Evolutionary conservation across 2,888 invertebrate species (phyloP).

Genomic region (Drosophila cognata): DNA sequence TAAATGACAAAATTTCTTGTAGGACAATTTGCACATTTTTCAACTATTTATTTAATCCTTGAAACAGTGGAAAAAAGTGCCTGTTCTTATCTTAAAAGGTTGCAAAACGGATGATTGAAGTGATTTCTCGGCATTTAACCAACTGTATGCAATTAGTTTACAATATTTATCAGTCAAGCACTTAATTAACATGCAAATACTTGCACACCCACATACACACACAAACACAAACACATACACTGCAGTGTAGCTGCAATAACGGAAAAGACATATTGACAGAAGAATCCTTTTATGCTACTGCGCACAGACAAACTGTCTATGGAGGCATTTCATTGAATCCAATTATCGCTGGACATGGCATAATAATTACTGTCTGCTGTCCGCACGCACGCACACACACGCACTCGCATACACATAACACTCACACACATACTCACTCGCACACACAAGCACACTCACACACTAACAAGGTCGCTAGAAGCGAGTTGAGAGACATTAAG

Average conservation of each 20-base stretch:
- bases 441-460: slow-evolving; percentile 34
- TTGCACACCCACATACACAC: neutral
- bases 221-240: neutral
- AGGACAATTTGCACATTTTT: neutral
- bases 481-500: slow-evolving; percentile 61
- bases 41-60: neutral
- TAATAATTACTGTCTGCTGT: slow-evolving; percentile 80
- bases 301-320: slow-evolving; percentile 38
- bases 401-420: slow-evolving; percentile 18
- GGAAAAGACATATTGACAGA: slow-evolving; percentile 27
- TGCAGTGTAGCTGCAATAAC: slow-evolving; percentile 39
- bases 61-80: neutral
- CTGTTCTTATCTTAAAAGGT: neutral
- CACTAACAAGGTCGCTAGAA: slow-evolving; percentile 64
- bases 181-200: slow-evolving; percentile 45
- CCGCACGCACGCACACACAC: slow-evolving; percentile 38
- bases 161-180: slow-evolving; percentile 34
- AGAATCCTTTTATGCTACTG: slow-evolving; percentile 41
- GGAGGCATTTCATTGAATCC: slow-evolving; percentile 77
- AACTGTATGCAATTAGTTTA: slow-evolving; percentile 40
- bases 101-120: slow-evolving; percentile 2
- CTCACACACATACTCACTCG: slow-evolving; percentile 28
- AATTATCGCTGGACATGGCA: slow-evolving; percentile 81
- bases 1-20: neutral
- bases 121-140: slow-evolving; percentile 13